phyloP scores from a whole-genome alignment of 2,888 invertebrate species.

The Thera obeliscata region DNA sequence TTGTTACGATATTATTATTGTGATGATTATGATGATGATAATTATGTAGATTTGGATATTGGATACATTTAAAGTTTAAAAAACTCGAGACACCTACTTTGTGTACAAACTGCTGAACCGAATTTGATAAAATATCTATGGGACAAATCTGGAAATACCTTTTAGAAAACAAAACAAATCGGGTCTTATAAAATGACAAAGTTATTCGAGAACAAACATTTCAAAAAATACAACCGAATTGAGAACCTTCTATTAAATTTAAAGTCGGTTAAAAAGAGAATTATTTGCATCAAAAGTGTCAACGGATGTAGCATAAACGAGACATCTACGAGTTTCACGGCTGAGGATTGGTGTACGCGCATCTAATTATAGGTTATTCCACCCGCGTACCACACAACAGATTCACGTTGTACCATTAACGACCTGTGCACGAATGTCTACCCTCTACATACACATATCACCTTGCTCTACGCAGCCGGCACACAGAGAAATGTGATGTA shows the following conservation, averaged over 20 bases:
- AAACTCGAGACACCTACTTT: too few species aligned
- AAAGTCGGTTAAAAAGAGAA: slow-evolving; percentile 38
- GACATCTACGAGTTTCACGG: slow-evolving; percentile 70
- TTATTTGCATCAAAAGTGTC: slow-evolving; percentile 56
- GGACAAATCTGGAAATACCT: too few species aligned
- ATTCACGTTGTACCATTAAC: slow-evolving; percentile 77
- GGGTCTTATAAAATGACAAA: too few species aligned
- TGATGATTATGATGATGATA: too few species aligned
- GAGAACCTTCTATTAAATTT: too few species aligned
- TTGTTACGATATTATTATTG: slow-evolving; percentile 17
- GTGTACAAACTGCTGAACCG: too few species aligned
- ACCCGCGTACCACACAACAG: slow-evolving; percentile 77
- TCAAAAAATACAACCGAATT: too few species aligned
- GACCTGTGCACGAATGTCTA: slow-evolving; percentile 75
- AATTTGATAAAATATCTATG: too few species aligned
- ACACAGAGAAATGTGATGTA: slow-evolving; percentile 63
- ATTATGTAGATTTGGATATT: too few species aligned
- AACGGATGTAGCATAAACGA: slow-evolving; percentile 68
- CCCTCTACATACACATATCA: slow-evolving; percentile 58
- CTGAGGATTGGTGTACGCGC: slow-evolving; percentile 75
- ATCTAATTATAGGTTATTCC: slow-evolving; percentile 84
- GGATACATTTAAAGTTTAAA: too few species aligned
- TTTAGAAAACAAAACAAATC: too few species aligned
- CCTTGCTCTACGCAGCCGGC: slow-evolving; percentile 51
- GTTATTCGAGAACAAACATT: too few species aligned